A percentile compares a stretch with the other conserved stretches of the same genome.
phyloP scores from a whole-genome alignment of 2,113 vertebrate species.

The Oreotrochilus melanogaster region DNA sequence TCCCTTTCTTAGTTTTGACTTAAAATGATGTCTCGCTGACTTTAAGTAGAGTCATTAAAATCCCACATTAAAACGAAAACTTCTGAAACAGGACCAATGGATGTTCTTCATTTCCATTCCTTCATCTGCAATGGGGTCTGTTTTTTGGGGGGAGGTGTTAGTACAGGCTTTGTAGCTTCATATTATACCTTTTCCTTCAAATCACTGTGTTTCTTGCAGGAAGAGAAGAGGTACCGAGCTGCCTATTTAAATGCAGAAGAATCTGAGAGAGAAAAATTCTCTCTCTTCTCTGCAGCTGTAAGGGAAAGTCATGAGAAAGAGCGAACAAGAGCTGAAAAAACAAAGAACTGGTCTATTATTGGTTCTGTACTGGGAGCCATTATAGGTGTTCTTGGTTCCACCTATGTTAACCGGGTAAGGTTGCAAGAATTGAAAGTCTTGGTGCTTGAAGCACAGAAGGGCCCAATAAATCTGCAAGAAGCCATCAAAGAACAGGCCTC shows the following conservation, averaged over 20 bases:
- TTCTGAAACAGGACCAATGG: neutral
- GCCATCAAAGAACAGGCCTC: conserved; percentile 89
- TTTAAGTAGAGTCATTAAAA: neutral
- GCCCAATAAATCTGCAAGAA: conserved; percentile 91
- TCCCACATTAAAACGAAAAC: neutral
- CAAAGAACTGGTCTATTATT: conserved; percentile 98
- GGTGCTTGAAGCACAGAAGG: conserved; percentile 94
- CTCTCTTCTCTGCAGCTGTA: conserved; percentile 91
- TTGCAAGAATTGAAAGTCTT: conserved; percentile 92
- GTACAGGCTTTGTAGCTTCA: neutral
- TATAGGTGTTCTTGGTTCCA: conserved; percentile 96
- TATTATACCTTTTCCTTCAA: neutral
- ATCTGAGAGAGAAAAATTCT: conserved; percentile 90
- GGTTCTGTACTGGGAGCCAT: conserved; percentile 92
- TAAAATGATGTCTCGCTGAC: neutral
- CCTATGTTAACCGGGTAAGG: conserved; percentile 93
- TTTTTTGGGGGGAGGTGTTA: neutral
- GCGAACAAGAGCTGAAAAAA: conserved; percentile 90
- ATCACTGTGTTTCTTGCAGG: conserved; percentile 77
- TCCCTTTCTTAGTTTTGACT: neutral
- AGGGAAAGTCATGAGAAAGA: conserved; percentile 96
- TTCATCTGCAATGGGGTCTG: neutral
- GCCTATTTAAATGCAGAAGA: conserved; percentile 84
- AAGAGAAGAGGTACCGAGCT: conserved; percentile 88
- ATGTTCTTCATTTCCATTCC: neutral